Base-by-base conservation (phyloP, 2,888 invertebrate species). In the Parelbella ahira region DNA sequence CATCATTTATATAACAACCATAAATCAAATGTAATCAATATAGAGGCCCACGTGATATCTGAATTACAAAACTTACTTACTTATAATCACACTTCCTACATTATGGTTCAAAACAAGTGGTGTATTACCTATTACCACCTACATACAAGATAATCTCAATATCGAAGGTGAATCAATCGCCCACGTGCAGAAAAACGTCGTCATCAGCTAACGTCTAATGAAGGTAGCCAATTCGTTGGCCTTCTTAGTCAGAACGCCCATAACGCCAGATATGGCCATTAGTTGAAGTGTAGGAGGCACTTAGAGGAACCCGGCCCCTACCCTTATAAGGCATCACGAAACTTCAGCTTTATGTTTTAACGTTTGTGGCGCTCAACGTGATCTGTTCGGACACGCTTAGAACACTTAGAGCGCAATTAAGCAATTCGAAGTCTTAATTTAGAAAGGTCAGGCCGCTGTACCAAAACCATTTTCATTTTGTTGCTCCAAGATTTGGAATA, bases 151-250 rank as follows among this genome's bases (percentile, higher is more conserved):
- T 70, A 64, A 79, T 76, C 71, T 76, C 61, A 65, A 71, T 68
- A 81, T 81, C 73, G 79, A 81, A 83, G 83, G 78, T 82, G 75
- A 83, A 82, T 81, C 63, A 71, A 66, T 71, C 82, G 77, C 86
- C 84, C 74, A 84, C 84, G 51, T 54, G 56, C 62, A 64, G 73
- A 70, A 72, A 72, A 34, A 42, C 42, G 42, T 68, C 72, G 75
- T 79, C 81, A 80, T 78, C 78, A 75, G 53, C 63, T 67, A 54
- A 60, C 54, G 58, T 70, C 73, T 73, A 73, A 80, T 82, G 79
- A 83, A 83, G 76, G 77, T 76, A 76, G 68, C 76, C 69, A 73
- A 83, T 84, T 81, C 75, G 82, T 68, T 65, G 72, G 53, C 63
- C 61, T 66, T 58, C 66, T 72, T 72, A 73, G 68, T 72, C 76